Percentiles rank a stretch among this genome's conserved stretches.
phyloP scores from a whole-genome alignment of 1,140 invertebrate species.

The Papilio machaon region DNA sequence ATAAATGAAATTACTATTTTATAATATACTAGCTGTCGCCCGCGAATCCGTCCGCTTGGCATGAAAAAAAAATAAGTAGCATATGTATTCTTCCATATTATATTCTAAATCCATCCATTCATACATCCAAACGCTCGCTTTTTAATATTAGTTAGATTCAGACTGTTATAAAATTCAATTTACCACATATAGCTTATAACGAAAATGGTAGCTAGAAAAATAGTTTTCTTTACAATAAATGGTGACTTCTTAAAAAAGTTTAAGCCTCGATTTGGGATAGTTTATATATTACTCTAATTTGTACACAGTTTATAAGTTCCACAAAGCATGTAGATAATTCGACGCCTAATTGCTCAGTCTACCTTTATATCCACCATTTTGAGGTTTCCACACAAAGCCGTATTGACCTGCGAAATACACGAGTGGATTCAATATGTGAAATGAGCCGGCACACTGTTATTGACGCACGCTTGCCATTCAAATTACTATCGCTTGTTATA shows the following conservation, averaged over 20 bases:
- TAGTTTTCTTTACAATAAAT: neutral
- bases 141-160: neutral
- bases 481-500: conserved; percentile 28
- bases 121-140: too few relatives aligned
- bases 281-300: neutral
- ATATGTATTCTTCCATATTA: too few relatives aligned
- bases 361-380: conserved; percentile 38
- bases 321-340: conserved; percentile 20
- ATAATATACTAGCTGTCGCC: neutral
- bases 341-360: conserved; percentile 34
- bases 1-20: conserved; percentile 7
- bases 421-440: conserved; percentile 39
- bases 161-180: conserved; percentile 1
- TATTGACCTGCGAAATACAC: conserved; percentile 40
- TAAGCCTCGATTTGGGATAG: neutral
- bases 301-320: neutral
- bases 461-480: conserved; percentile 30
- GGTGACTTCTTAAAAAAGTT: neutral
- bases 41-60: too few relatives aligned
- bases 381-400: conserved; percentile 18
- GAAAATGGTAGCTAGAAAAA: neutral
- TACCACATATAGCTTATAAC: neutral
- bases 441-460: conserved; percentile 35
- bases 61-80: neutral
- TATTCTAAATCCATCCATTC: too few relatives aligned